These are phyloP conservation scores for Vireo griseus DNA, from an alignment of 2,797 vertebrate species.

Conservation along the genomic window DNA sequence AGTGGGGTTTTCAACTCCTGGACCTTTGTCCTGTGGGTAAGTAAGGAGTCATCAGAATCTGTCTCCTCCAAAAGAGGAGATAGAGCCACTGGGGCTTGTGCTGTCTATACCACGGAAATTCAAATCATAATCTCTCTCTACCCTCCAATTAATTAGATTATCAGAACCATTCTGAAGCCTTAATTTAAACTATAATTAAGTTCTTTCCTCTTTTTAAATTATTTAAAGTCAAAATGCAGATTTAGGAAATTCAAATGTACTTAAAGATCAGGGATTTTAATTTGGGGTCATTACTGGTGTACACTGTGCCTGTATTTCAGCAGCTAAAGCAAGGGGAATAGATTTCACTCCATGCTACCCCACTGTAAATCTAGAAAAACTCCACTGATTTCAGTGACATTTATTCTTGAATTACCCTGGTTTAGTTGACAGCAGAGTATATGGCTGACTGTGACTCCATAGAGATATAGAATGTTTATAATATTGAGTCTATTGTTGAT, in stretches of 20 bases:
- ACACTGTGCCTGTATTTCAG: not conserved
- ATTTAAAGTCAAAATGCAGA: not conserved
- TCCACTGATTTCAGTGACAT: not conserved
- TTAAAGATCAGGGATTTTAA: not conserved
- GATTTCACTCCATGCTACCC: not conserved
- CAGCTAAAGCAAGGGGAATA: not conserved
- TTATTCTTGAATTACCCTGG: not conserved
- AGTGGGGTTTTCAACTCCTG: not conserved
- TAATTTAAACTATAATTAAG: not conserved
- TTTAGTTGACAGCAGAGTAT: not conserved
- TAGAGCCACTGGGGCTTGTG: not conserved
- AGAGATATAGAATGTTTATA: conserved; percentile 19
- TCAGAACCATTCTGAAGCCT: not conserved
- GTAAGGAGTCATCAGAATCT: not conserved
- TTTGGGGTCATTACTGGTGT: not conserved
- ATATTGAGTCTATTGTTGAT: conserved; percentile 54
- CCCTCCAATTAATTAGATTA: not conserved
- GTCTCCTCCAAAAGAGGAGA: not conserved
- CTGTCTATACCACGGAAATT: not conserved
- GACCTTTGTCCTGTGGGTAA: not conserved
- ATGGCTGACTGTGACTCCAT: not conserved
- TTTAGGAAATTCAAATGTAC: not conserved
- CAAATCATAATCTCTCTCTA: not conserved
- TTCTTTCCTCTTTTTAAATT: not conserved
- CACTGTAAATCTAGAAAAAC: not conserved